Percentiles rank a stretch among this genome's conserved stretches.
Conservation (phyloP, 2,113 vertebrate genomes). For the Astatoreochromis straeleni region DNA sequence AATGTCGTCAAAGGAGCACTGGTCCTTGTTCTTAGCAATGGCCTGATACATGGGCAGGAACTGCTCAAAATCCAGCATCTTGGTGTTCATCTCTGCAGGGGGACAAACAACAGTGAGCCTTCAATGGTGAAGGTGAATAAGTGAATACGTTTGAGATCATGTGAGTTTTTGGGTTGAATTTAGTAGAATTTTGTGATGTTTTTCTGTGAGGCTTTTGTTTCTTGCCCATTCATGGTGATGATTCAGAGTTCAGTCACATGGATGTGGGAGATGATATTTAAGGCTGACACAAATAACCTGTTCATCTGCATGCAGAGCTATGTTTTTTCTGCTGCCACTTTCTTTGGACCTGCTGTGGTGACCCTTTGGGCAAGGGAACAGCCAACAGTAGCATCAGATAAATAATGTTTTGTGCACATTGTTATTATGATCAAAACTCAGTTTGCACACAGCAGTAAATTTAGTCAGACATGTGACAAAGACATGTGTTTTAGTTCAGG, state of each 20-base stretch:
- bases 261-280: background rate
- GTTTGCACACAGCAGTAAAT: background rate
- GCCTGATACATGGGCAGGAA: constrained; percentile 91
- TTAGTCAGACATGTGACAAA: background rate
- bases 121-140: background rate
- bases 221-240: background rate
- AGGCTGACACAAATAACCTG: background rate
- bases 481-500: background rate
- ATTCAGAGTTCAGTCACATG: background rate
- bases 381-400: background rate
- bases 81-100: constrained; percentile 83
- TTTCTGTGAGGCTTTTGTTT: background rate
- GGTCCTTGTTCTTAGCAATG: constrained; percentile 86
- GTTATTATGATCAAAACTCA: background rate
- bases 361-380: background rate
- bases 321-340: background rate
- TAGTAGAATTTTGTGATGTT: background rate
- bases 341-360: background rate
- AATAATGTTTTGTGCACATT: background rate
- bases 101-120: background rate
- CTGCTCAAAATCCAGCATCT: constrained; percentile 86
- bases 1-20: constrained; percentile 86
- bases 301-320: background rate
- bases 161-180: background rate
- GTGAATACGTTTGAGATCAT: background rate